Evolutionary conservation across 2,888 invertebrate genomes (phyloP).

Genomic region (Sceliomorpha sp.): DNA sequence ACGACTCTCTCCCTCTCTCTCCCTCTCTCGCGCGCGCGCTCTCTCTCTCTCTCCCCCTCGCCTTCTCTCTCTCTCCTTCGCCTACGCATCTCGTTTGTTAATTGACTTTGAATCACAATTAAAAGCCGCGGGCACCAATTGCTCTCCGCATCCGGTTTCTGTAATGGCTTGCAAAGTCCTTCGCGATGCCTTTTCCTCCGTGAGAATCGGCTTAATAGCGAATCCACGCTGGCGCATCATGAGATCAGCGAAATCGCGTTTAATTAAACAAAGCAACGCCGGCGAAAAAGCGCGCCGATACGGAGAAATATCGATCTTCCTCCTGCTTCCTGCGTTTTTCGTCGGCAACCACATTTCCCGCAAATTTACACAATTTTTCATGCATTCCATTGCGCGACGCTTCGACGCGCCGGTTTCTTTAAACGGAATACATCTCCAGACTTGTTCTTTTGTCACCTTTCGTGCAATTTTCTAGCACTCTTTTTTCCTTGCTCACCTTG

Average conservation of each 20-base stretch:
- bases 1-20: slow-evolving; percentile 26
- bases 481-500: slow-evolving; percentile 5
- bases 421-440: too few relatives aligned
- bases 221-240: slow-evolving; percentile 28
- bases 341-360: too few relatives aligned
- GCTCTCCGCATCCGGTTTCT: slow-evolving; percentile 56
- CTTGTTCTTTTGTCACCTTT: too few relatives aligned
- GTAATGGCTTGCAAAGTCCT: slow-evolving; percentile 55
- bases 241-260: slow-evolving; percentile 46
- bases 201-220: slow-evolving; percentile 39
- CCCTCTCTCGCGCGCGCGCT: too few relatives aligned
- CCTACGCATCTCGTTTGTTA: slow-evolving; percentile 64
- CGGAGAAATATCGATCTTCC: too few relatives aligned
- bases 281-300: slow-evolving; percentile 14
- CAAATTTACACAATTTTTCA: too few relatives aligned
- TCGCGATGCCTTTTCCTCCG: slow-evolving; percentile 52
- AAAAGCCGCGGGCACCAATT: slow-evolving; percentile 40
- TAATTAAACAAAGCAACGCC: slow-evolving; percentile 44
- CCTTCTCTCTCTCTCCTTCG: slow-evolving; percentile 22
- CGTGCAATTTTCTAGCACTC: slow-evolving; percentile 13
- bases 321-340: too few relatives aligned
- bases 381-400: too few relatives aligned
- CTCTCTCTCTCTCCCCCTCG: slow-evolving; percentile 11
- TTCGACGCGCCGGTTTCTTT: too few relatives aligned
- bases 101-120: slow-evolving; percentile 66